Percentiles rank a stretch among this genome's conserved stretches.
Evolutionary conservation across 2,888 invertebrate genomes (phyloP).

Genomic region (Gordius sp.): DNA sequence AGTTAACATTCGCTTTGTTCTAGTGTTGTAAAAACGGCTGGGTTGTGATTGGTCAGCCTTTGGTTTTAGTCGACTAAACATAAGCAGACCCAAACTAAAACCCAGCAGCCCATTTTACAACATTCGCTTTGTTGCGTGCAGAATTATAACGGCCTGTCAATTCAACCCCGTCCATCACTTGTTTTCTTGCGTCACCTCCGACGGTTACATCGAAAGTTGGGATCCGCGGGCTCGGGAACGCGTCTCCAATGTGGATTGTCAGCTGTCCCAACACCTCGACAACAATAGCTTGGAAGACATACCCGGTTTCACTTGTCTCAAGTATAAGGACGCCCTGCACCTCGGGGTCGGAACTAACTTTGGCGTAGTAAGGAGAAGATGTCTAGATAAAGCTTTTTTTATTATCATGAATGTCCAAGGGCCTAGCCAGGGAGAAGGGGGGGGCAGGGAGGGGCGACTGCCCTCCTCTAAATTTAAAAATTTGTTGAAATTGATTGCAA

Average conservation of each 20-base stretch:
- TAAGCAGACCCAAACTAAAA: no score
- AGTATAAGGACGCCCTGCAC: constrained; percentile 31
- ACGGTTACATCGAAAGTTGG: constrained; percentile 83
- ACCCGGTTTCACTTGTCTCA: constrained; percentile 27
- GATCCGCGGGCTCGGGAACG: constrained; percentile 54
- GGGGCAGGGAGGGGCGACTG: no score
- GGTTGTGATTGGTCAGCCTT: no score
- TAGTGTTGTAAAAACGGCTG: no score
- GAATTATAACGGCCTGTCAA: constrained; percentile 46
- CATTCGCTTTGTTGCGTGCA: no score
- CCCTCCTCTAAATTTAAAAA: no score
- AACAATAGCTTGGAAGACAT: neutral
- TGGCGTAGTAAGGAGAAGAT: constrained; percentile 57
- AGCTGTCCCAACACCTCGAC: constrained; percentile 26
- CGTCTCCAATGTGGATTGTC: constrained; percentile 59
- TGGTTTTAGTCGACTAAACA: no score
- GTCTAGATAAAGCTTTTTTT: no score
- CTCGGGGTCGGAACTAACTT: constrained; percentile 67
- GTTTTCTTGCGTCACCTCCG: constrained; percentile 54
- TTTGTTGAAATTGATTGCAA: no score
- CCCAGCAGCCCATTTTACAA: no score
- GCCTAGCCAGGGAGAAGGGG: no score
- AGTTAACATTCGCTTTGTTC: no score
- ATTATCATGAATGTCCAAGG: neutral
- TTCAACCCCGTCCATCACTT: constrained; percentile 67